Percentiles rank a stretch among this genome's conserved stretches.
Conservation (phyloP, 2,888 invertebrate genomes). For the Acronicta psi region DNA sequence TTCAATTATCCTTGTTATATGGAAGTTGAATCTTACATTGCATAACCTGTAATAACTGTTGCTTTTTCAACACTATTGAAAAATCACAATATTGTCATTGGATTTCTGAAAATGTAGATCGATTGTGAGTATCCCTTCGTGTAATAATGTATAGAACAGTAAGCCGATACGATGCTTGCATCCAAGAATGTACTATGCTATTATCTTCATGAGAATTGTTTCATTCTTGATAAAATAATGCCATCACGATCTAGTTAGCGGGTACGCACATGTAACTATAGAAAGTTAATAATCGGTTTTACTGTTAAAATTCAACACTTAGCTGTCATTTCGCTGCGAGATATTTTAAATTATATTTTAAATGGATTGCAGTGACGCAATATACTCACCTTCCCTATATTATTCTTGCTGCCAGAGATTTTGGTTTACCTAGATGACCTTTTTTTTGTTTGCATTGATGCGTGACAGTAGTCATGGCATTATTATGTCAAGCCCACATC, state of each 20-base stretch:
- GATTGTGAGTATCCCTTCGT: constrained; percentile 13
- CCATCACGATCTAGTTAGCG: constrained; percentile 65
- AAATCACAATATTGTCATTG: constrained; percentile 11
- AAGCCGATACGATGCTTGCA: constrained; percentile 68
- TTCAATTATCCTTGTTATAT: constrained; percentile 33
- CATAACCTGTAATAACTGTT: constrained; percentile 25
- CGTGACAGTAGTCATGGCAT: constrained; percentile 66
- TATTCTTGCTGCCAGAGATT: not conserved
- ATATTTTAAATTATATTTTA: constrained; percentile 35
- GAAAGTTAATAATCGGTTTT: constrained; percentile 38
- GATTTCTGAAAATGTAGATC: constrained; percentile 33
- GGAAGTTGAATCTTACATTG: constrained; percentile 32
- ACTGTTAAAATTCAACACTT: constrained; percentile 31
- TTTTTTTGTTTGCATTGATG: constrained; percentile 29
- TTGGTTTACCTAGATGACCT: constrained; percentile 48
- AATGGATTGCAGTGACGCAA: constrained; percentile 28
- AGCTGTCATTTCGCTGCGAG: constrained; percentile 27
- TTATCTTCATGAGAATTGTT: constrained; percentile 65
- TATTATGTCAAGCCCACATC: constrained; percentile 74
- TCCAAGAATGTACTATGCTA: constrained; percentile 68
- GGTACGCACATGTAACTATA: constrained; percentile 67
- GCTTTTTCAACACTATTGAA: constrained; percentile 16
- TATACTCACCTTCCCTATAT: not conserved
- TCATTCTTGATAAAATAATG: constrained; percentile 77
- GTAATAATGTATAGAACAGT: constrained; percentile 66